A percentile compares a stretch with the other conserved stretches of the same genome.
Conservation (phyloP, 2,797 vertebrate species). For the Arctocebus calabarensis region DNA sequence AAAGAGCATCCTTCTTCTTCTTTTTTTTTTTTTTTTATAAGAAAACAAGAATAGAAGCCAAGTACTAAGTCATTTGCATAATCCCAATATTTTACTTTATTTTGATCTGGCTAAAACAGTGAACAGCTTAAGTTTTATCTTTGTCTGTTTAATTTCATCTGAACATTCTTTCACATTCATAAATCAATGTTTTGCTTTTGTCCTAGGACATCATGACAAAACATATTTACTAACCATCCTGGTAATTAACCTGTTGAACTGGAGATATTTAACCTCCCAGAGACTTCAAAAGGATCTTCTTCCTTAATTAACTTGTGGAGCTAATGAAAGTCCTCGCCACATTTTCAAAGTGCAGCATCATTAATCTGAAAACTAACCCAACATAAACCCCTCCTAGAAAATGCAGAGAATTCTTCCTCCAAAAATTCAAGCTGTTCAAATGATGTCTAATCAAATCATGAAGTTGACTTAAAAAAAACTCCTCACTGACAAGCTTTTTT, state of each 20-base stretch:
- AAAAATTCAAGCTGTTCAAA: neutral
- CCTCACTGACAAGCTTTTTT: neutral
- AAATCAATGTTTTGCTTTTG: constrained; percentile 45
- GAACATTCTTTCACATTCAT: neutral
- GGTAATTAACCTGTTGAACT: constrained; percentile 18
- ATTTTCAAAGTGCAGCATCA: neutral
- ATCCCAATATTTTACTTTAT: constrained; percentile 61
- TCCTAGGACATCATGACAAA: constrained; percentile 9
- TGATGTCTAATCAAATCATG: neutral
- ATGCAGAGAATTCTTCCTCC: neutral
- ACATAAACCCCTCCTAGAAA: neutral
- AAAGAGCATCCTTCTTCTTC: constrained; percentile 7
- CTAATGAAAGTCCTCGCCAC: neutral
- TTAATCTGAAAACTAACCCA: neutral
- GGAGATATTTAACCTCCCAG: neutral
- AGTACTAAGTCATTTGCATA: constrained; percentile 35
- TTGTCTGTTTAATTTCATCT: constrained; percentile 18
- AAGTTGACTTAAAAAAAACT: neutral
- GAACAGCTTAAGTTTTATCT: constrained; percentile 53
- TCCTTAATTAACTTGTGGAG: neutral
- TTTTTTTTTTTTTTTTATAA: constrained; percentile 45
- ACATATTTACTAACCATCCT: constrained; percentile 42
- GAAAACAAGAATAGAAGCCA: constrained; percentile 36
- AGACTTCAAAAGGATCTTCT: neutral
- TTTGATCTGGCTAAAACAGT: constrained; percentile 44